These are phyloP conservation scores for Notarius quadriscutis DNA, from an alignment of 2,113 vertebrate genomes.

Conservation along the genomic window DNA sequence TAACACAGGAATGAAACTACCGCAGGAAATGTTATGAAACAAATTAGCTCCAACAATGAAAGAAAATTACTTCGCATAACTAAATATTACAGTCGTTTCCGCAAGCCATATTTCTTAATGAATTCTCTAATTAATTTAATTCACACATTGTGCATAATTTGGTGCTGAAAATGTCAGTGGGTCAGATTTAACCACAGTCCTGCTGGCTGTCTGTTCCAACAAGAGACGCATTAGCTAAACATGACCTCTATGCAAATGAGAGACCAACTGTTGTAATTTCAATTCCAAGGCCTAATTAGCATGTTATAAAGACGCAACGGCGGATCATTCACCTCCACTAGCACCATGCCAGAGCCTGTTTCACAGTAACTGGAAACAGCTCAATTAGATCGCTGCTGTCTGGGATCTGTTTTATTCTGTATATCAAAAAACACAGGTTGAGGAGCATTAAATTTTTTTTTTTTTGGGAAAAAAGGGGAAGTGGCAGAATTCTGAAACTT, in stretches of 20 bases:
- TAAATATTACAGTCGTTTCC: constrained; percentile 81
- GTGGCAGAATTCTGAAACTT: background rate
- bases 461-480: background rate
- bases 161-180: constrained; percentile 83
- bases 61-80: constrained; percentile 86
- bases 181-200: constrained; percentile 82
- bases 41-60: constrained; percentile 90
- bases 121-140: constrained; percentile 95
- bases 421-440: constrained; percentile 38
- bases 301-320: constrained; percentile 67
- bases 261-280: constrained; percentile 73
- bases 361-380: constrained; percentile 45
- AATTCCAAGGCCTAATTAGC: constrained; percentile 61
- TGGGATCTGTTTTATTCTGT: constrained; percentile 41
- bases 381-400: constrained; percentile 47
- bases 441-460: background rate
- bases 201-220: constrained; percentile 80
- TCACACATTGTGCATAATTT: constrained; percentile 88
- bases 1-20: constrained; percentile 77
- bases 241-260: constrained; percentile 83
- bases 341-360: constrained; percentile 62
- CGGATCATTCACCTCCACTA: constrained; percentile 65
- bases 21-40: constrained; percentile 85
- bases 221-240: constrained; percentile 83
- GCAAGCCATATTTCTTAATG: constrained; percentile 84